Evolutionary conservation across 2,113 vertebrate species (phyloP).

Genomic region (Sceloporus tristichus): DNA sequence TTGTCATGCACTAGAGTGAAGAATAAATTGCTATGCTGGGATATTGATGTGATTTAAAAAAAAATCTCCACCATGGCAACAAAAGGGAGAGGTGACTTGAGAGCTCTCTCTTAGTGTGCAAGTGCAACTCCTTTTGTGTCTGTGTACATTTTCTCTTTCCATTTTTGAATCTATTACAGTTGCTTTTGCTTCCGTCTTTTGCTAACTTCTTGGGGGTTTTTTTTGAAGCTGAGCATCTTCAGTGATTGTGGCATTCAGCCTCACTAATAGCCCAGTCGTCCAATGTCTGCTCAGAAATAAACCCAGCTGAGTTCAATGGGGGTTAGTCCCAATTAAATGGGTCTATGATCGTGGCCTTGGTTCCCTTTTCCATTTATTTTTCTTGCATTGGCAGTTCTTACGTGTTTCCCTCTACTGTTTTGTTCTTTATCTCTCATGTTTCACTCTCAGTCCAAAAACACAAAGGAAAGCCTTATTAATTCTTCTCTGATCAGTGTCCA

Average conservation of each 20-base stretch:
- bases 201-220: background rate
- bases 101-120: background rate
- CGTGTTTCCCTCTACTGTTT: too few species aligned
- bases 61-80: background rate
- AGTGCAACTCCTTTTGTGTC: background rate
- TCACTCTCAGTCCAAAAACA: too few species aligned
- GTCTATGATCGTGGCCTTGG: too few species aligned
- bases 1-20: conserved; percentile 28
- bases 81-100: background rate
- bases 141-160: background rate
- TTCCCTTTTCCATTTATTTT: too few species aligned
- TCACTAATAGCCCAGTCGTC: background rate
- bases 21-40: background rate
- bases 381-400: too few species aligned
- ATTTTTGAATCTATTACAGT: background rate
- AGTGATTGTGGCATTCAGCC: background rate
- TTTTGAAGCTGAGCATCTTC: background rate
- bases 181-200: too few species aligned
- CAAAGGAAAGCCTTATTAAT: too few species aligned
- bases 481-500: too few species aligned
- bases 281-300: too few species aligned
- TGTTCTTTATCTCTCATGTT: too few species aligned
- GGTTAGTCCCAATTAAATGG: too few species aligned
- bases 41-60: background rate
- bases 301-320: too few species aligned